Percentiles rank a stretch among this genome's conserved stretches.
These are phyloP conservation scores for Hirtodrosophila confusa DNA, from an alignment of 2,888 invertebrate genomes.

Conservation along the genomic window DNA sequence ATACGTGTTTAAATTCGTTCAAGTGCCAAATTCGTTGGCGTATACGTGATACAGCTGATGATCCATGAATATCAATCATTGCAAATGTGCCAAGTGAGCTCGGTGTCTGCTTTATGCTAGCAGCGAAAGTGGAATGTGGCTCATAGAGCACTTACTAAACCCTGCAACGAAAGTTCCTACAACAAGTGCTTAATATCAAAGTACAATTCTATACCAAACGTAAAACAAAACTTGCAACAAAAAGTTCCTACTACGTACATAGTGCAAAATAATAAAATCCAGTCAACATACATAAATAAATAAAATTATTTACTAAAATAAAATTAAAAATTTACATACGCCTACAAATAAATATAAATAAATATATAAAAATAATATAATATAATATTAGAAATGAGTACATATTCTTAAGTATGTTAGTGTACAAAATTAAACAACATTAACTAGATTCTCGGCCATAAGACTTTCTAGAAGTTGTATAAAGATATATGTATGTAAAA, in stretches of 20 bases:
- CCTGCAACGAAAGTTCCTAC: slow-evolving; percentile 64
- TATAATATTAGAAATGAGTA: not conserved
- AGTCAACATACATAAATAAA: slow-evolving; percentile 2
- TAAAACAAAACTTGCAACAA: slow-evolving; percentile 30
- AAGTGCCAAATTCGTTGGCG: slow-evolving; percentile 22
- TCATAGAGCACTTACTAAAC: not conserved
- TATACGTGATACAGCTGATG: slow-evolving; percentile 40
- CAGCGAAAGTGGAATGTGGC: slow-evolving; percentile 7
- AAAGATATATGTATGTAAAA: no score
- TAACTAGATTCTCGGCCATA: no score
- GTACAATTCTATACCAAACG: not conserved
- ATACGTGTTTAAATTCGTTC: slow-evolving; percentile 2
- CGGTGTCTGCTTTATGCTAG: not conserved
- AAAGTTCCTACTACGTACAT: slow-evolving; percentile 60
- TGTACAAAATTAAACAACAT: no score
- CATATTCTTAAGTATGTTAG: no score
- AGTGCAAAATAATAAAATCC: slow-evolving; percentile 33
- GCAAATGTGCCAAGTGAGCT: slow-evolving; percentile 4
- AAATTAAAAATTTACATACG: not conserved
- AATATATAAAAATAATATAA: not conserved
- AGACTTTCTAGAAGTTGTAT: no score
- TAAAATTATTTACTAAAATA: slow-evolving; percentile 9
- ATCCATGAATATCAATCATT: slow-evolving; percentile 2
- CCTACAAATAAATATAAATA: not conserved
- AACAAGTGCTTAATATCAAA: slow-evolving; percentile 46